Evolutionary conservation across 2,113 vertebrate genomes (phyloP).

Genomic region (Clupea harengus): DNA sequence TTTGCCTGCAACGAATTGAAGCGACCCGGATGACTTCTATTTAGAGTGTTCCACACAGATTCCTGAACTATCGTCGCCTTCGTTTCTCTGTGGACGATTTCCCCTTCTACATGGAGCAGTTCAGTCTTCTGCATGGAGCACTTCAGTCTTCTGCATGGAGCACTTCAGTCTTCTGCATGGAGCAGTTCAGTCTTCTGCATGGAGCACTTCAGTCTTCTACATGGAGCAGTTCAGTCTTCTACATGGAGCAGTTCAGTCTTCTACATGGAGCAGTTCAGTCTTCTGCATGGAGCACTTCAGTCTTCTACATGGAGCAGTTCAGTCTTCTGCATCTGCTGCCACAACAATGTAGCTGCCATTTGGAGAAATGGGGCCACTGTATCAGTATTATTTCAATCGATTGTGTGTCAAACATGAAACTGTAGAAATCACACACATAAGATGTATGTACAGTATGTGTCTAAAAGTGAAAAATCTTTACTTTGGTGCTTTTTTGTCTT

Average conservation of each 20-base stretch:
- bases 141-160: not conserved
- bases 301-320: no score
- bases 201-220: not conserved
- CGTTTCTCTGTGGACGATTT: not conserved
- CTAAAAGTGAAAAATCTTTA: not conserved
- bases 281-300: not conserved
- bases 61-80: not conserved
- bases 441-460: not conserved
- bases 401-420: not conserved
- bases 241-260: not conserved
- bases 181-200: not conserved
- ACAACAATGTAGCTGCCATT: not conserved
- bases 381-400: not conserved
- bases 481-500: not conserved
- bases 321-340: not conserved
- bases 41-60: not conserved
- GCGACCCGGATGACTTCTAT: constrained; percentile 5
- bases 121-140: not conserved
- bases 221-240: not conserved
- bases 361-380: not conserved
- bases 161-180: no score
- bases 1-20: constrained; percentile 31
- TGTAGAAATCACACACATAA: not conserved
- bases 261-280: no score
- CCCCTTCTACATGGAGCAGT: not conserved